A percentile compares a stretch with the other conserved stretches of the same genome.
Conservation (phyloP, 1,140 invertebrate species). For the Pachypeltis micranthus region DNA sequence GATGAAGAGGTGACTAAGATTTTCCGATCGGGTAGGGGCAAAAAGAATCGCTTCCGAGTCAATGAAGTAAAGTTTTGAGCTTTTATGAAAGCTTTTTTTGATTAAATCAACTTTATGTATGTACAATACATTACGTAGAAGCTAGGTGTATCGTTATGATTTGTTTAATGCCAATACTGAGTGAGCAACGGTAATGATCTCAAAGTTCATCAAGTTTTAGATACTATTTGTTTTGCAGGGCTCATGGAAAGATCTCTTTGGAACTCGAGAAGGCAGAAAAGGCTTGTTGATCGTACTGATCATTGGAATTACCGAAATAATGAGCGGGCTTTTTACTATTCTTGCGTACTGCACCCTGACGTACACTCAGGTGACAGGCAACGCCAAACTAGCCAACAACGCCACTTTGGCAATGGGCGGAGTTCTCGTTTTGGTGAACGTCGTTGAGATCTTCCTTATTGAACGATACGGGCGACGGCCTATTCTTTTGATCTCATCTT, state of each 20-base stretch:
- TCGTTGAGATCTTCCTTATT: slow-evolving; percentile 35
- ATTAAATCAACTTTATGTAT: too few relatives aligned
- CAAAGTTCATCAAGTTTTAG: too few relatives aligned
- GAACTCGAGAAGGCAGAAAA: slow-evolving; percentile 19
- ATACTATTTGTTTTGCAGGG: too few relatives aligned
- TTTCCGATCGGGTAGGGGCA: too few relatives aligned
- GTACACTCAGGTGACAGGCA: slow-evolving; percentile 16
- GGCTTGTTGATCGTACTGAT: slow-evolving; percentile 26
- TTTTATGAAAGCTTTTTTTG: too few relatives aligned
- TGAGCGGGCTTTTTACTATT: slow-evolving; percentile 26
- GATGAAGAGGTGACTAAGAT: too few relatives aligned
- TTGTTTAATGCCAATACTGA: too few relatives aligned
- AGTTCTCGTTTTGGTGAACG: slow-evolving; percentile 35
- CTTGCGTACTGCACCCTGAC: slow-evolving; percentile 26
- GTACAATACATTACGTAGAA: too few relatives aligned
- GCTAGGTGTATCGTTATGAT: too few relatives aligned
- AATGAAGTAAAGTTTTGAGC: too few relatives aligned
- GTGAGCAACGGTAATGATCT: too few relatives aligned
- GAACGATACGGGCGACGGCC: slow-evolving; percentile 39
- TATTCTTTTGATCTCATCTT: slow-evolving; percentile 40
- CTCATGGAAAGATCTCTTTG: slow-evolving; percentile 20
- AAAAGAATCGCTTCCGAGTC: too few relatives aligned
- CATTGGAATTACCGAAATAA: slow-evolving; percentile 23
- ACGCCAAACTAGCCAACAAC: slow-evolving; percentile 15
- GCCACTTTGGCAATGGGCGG: slow-evolving; percentile 26